Conservation (phyloP, 2,113 vertebrate species). For the Prinia subflava region DNA sequence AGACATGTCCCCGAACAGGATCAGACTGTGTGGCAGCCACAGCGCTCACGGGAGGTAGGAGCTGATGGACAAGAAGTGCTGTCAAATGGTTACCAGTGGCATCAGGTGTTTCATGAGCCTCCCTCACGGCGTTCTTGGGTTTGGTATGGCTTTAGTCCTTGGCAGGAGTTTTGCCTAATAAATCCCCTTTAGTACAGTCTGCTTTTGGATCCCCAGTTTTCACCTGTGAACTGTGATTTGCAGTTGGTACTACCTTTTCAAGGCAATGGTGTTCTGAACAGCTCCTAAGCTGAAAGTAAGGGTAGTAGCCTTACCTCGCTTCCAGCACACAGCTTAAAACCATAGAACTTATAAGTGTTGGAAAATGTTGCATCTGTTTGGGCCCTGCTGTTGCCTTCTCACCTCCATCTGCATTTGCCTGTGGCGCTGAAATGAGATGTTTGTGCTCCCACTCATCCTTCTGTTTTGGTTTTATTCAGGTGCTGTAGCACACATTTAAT, state of each 20-base stretch:
- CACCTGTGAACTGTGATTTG: background rate
- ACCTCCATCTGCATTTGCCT: background rate
- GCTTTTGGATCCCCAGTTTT: background rate
- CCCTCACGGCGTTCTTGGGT: background rate
- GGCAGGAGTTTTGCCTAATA: background rate
- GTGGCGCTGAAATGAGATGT: background rate
- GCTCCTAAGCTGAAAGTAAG: background rate
- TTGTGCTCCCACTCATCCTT: background rate
- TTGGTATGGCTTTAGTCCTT: background rate
- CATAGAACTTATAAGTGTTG: background rate
- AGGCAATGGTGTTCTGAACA: background rate
- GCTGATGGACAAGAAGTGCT: background rate
- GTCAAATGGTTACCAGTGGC: fast-evolving
- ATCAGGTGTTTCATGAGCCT: background rate
- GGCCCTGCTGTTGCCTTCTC: background rate
- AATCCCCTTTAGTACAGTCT: background rate
- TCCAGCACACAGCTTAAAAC: background rate
- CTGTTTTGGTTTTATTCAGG: background rate
- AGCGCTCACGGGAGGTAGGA: background rate
- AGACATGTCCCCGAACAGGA: fast-evolving
- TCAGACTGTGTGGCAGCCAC: background rate
- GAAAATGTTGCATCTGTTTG: background rate
- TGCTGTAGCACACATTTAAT: background rate
- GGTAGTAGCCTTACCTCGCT: background rate
- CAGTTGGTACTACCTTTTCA: background rate